Evolutionary conservation across 2,888 invertebrate genomes (phyloP).

Genomic region (Melolontha melolontha): DNA sequence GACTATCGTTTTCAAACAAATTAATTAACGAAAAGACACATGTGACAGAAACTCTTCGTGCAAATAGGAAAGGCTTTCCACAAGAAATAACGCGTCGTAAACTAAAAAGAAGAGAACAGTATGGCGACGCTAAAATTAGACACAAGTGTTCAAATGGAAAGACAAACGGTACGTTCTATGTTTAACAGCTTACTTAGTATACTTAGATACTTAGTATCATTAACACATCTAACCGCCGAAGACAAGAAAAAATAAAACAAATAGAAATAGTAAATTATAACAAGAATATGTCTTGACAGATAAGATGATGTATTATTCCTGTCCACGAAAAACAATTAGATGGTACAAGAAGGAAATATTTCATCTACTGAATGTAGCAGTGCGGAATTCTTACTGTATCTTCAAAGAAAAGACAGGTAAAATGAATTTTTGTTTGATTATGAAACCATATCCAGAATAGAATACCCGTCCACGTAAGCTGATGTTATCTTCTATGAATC

Average conservation of each 20-base stretch:
- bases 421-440: no score
- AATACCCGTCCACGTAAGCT: no score
- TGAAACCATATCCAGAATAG: no score
- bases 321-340: constrained; percentile 55
- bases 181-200: constrained; percentile 46
- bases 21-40: constrained; percentile 46
- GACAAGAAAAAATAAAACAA: constrained; percentile 50
- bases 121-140: constrained; percentile 43
- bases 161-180: constrained; percentile 48
- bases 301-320: constrained; percentile 56
- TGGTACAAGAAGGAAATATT: constrained; percentile 59
- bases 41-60: no score
- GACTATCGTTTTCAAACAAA: constrained; percentile 40
- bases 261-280: no score
- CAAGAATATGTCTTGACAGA: constrained; percentile 52
- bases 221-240: constrained; percentile 43
- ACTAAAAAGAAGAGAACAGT: neutral
- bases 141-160: constrained; percentile 47
- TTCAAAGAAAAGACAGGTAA: no score
- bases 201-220: constrained; percentile 47
- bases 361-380: no score
- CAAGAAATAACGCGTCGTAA: no score
- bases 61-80: no score
- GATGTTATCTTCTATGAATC: no score
- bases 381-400: no score